phyloP scores from a whole-genome alignment of 2,888 invertebrate genomes.

The Adelognathus sp. region DNA sequence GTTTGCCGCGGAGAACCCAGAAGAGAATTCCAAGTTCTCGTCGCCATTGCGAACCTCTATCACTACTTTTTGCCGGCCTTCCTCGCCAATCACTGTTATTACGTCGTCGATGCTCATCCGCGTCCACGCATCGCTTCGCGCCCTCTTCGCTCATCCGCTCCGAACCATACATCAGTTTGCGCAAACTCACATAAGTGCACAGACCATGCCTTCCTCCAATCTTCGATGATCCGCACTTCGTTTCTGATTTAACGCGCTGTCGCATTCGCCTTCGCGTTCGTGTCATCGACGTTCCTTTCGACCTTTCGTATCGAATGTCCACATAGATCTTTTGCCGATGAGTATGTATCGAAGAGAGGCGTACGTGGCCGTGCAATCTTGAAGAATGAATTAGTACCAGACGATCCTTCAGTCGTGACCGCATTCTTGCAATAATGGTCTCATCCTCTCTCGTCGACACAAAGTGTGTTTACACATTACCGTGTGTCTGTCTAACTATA shows the following conservation, averaged over 20 bases:
- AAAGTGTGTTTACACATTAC: not conserved
- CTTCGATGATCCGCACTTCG: not conserved
- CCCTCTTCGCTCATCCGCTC: slow-evolving; percentile 58
- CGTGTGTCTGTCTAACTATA: slow-evolving; percentile 20
- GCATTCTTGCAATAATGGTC: slow-evolving; percentile 34
- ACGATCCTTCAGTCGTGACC: slow-evolving; percentile 47
- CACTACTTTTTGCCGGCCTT: slow-evolving; percentile 70
- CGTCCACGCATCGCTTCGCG: slow-evolving; percentile 70
- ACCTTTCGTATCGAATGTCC: slow-evolving; percentile 8
- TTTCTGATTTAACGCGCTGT: slow-evolving; percentile 69
- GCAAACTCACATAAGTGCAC: slow-evolving; percentile 12
- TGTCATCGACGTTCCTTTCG: not conserved
- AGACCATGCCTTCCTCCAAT: not conserved
- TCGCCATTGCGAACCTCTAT: slow-evolving; percentile 48
- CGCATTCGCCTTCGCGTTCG: slow-evolving; percentile 37
- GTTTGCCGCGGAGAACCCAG: slow-evolving; percentile 32
- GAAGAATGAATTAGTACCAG: slow-evolving; percentile 24
- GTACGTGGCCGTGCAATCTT: slow-evolving; percentile 5
- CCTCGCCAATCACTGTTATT: slow-evolving; percentile 74
- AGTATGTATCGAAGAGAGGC: not conserved
- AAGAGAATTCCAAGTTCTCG: slow-evolving; percentile 48
- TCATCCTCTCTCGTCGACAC: slow-evolving; percentile 42
- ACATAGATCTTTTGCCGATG: not conserved
- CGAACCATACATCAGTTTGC: slow-evolving; percentile 47
- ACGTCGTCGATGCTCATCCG: slow-evolving; percentile 71